Conservation (phyloP, 2,797 vertebrate genomes). For the Enteromius anoplus region DNA sequence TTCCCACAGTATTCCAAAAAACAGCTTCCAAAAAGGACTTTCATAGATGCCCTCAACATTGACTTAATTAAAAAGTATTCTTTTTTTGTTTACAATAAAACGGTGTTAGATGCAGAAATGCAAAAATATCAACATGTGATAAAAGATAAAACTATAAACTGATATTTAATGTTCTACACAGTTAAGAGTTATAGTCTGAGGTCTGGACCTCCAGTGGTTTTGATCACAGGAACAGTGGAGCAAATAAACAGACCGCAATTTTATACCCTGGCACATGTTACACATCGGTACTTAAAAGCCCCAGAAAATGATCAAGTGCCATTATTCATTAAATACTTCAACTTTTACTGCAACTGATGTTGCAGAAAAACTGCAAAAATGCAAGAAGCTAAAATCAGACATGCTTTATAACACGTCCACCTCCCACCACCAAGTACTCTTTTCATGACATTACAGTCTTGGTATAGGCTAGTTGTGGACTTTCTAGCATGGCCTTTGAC, state of each 20-base stretch:
- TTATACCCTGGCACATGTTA: conserved; percentile 46
- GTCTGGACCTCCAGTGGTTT: conserved; percentile 46
- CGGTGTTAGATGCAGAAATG: conserved; percentile 64
- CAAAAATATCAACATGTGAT: conserved; percentile 45
- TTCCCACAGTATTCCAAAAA: conserved; percentile 43
- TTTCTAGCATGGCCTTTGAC: neutral
- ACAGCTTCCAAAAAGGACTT: conserved; percentile 69
- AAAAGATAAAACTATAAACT: conserved; percentile 37
- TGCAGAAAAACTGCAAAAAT: neutral
- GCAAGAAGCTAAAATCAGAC: neutral
- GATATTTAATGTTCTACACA: conserved; percentile 48
- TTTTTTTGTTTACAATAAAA: conserved; percentile 64
- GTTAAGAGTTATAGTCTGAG: conserved; percentile 49
- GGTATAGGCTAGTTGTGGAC: neutral
- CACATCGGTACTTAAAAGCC: conserved; percentile 19
- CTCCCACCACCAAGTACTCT: neutral
- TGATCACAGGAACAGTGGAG: conserved; percentile 40
- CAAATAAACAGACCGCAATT: conserved; percentile 51
- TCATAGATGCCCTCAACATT: conserved; percentile 68
- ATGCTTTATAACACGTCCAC: neutral
- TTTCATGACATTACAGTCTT: neutral
- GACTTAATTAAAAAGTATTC: conserved; percentile 55
- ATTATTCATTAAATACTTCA: conserved; percentile 17
- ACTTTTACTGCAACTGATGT: neutral
- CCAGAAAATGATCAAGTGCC: conserved; percentile 27